A percentile compares a stretch with the other conserved stretches of the same genome.
Evolutionary conservation across 2,797 vertebrate species (phyloP).

Genomic region (Carapus acus): DNA sequence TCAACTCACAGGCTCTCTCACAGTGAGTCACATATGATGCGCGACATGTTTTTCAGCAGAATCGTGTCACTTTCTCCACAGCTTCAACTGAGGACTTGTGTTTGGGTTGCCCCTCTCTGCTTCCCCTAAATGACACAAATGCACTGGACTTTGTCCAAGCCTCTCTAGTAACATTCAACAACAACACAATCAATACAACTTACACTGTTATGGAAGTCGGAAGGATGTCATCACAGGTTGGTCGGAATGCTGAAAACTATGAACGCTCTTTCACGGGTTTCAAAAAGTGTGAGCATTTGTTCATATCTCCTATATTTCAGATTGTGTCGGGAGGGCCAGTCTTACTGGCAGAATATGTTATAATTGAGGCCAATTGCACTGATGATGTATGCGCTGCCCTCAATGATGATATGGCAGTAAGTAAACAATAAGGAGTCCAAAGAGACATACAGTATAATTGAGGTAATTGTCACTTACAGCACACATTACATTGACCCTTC

Average conservation of each 20-base stretch:
- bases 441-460: too few species aligned
- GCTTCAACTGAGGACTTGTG: constrained; percentile 64
- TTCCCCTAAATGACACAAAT: constrained; percentile 64
- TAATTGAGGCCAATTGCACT: constrained; percentile 69
- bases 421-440: constrained; percentile 40
- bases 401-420: constrained; percentile 56
- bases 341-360: constrained; percentile 61
- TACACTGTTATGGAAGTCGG: constrained; percentile 66
- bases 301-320: constrained; percentile 52
- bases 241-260: not conserved
- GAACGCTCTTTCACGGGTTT: not conserved
- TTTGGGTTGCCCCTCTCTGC: constrained; percentile 53
- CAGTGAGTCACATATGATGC: not conserved
- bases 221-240: constrained; percentile 68
- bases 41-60: constrained; percentile 2
- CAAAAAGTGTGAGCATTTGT: not conserved
- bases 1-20: not conserved
- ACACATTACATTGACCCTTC: not conserved
- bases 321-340: constrained; percentile 39
- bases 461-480: not conserved
- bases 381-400: constrained; percentile 51
- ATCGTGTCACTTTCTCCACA: constrained; percentile 36
- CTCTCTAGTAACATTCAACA: constrained; percentile 67
- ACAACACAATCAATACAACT: constrained; percentile 22
- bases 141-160: constrained; percentile 58